phyloP scores from a whole-genome alignment of 1,140 invertebrate genomes.

The honey bee (Apis mellifera) region DNA sequence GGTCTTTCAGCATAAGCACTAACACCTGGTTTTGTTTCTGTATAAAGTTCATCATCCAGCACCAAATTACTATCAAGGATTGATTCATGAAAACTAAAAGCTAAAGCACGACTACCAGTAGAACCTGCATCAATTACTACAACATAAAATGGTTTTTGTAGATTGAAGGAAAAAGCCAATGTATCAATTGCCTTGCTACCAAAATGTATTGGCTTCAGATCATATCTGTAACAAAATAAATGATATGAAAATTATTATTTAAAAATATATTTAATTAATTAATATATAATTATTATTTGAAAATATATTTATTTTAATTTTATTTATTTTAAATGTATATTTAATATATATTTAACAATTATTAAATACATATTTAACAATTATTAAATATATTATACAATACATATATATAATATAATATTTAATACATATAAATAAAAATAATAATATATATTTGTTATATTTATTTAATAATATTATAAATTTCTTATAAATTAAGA shows the following conservation, averaged over 20 bases:
- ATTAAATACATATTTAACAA: no score
- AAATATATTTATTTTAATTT: not conserved
- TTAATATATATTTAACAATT: not conserved
- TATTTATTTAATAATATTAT: no score
- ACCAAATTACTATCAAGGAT: slow-evolving; percentile 85
- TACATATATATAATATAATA: no score
- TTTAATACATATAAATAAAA: no score
- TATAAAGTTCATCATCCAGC: slow-evolving; percentile 91
- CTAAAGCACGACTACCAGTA: slow-evolving; percentile 95
- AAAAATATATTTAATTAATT: not conserved
- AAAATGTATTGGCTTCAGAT: slow-evolving; percentile 69
- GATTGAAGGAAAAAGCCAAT: slow-evolving; percentile 74
- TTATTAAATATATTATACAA: slow-evolving; percentile 17
- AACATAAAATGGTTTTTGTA: slow-evolving; percentile 88
- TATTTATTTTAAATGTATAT: not conserved
- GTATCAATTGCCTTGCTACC: slow-evolving; percentile 75
- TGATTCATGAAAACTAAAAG: slow-evolving; percentile 93
- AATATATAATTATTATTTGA: not conserved
- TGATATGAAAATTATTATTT: no score
- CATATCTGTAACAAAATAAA: slow-evolving; percentile 21
- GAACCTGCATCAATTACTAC: slow-evolving; percentile 98
- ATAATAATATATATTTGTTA: no score
- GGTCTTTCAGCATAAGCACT: slow-evolving; percentile 93
- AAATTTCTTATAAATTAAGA: no score
- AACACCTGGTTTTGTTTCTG: slow-evolving; percentile 92